Base-by-base conservation (phyloP, 2,113 vertebrate genomes). In the Apteryx mantelli region DNA sequence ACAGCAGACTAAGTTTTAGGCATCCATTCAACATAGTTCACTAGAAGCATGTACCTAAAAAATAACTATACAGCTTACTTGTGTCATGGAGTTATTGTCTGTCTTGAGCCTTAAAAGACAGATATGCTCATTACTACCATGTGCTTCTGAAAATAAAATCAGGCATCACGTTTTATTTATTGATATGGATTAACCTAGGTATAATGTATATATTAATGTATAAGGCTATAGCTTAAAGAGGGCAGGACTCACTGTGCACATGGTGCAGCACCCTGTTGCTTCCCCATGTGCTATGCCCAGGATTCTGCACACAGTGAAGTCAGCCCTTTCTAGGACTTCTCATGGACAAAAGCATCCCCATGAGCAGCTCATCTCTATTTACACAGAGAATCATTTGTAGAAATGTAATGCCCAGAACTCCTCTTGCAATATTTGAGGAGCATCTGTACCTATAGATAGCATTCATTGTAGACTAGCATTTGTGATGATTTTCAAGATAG, bases 211-310 rank as follows among this genome's bases (percentile, higher is more conserved):
- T 56, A 56, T 32, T 56, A 56, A 56, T 56, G 55, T 30, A 56
- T 55, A 30, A 52, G 50, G 13, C 10, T 11, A 13, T 7, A 7
- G 2, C 48, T 60, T 78, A 38, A 81, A 81, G 50, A 87, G 32
- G 20, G 22, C 25, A 75, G 28, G 40, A 44, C 5, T 71, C 12
- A 9, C 7, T 50, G 14, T 32, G 36, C 28, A 30, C 11, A 6
- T 0, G 3, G n/a, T 71, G 42, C 44, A 61, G 32, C 22, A 68
- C n/a, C 11, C 28, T 15, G 0, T 38, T 0, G 1, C 34, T 70
- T 82, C 46, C 40, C 75, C 9, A 13, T 5, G n/a, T 21, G 52
- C 63, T 50, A 5, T 32, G 24, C 4, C 32, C n/a, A 78, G 28
- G 20, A 40, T 46, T 69, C 87, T 89, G 61, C 1, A 2, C 0